Evolutionary conservation across 2,888 invertebrate genomes (phyloP), one percentile per base, ranked within the genome.

Genomic region (Margaritifera margaritifera): DNA sequence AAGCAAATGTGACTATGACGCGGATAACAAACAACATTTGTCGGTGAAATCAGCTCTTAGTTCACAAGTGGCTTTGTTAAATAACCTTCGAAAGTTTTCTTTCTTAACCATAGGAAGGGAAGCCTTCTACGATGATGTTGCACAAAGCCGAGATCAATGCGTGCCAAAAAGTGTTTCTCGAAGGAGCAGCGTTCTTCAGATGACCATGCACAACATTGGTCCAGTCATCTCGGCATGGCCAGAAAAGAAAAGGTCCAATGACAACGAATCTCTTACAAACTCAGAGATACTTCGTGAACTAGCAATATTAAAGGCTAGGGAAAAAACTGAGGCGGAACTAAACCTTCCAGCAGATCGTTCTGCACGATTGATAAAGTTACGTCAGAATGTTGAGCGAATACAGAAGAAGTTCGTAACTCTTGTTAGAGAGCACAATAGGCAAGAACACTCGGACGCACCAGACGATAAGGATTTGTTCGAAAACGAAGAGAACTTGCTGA

Each of bases 301-400:
- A 20, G 80, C 81, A 6, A 55, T 78, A 11, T 71, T 72, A 52
- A 72, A 66, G 56, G 80, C 76, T 66, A 62, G 81, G 52, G 64
- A 78, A 24, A 76, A 71, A 62, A 78, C 78, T 15, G 75, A 77
- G 31, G 56, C 62, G 20, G 71, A 72, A 19, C 54, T 80, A 19
- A 75, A 78, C 25, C 64, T 80, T 42, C 79, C 80, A 4, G 58
- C 55, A 11, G 74, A 81, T 54, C 69, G 75, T 22, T 56, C 75
- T 18, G 63, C 66, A 18, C 61, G 80, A 18, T 65, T 82, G 4
- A 57, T 19, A 51, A 56, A 22, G n/a, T 57, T 57, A 57, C 24
- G 18, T 1, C 57, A 25, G 5, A 57, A 22, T 25, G 1, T 18
- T 25, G 25, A 25, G 18, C 22, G n/a, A 53, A 54, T 24, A 57